phyloP scores from a whole-genome alignment of 2,113 vertebrate species.

The Corythaeola cristata region DNA sequence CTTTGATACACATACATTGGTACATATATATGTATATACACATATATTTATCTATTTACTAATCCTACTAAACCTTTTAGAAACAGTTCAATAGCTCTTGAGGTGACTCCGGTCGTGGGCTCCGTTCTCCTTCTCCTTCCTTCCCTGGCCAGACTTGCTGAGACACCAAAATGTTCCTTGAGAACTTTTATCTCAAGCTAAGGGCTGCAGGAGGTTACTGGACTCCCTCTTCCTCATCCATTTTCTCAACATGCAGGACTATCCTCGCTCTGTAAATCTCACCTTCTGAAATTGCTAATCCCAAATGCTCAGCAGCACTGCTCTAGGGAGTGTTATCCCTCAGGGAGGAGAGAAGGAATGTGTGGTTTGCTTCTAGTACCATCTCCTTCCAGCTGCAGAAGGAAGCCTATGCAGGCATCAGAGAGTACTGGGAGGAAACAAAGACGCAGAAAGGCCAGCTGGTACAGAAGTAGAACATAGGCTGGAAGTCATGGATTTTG shows the following conservation, averaged over 20 bases:
- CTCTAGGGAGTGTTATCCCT: background rate
- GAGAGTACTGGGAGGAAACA: background rate
- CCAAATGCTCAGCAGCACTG: background rate
- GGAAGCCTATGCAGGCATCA: background rate
- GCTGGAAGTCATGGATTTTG: background rate
- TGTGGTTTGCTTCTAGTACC: background rate
- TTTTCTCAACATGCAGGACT: background rate
- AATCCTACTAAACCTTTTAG: background rate
- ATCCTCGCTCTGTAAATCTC: background rate
- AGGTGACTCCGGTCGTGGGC: background rate
- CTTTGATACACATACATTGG: too few relatives aligned
- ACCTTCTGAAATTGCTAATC: background rate
- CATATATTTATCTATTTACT: background rate
- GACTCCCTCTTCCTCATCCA: background rate
- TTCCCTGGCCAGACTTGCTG: background rate
- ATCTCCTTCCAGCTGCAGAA: background rate
- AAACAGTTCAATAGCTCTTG: background rate
- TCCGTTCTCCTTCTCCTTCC: background rate
- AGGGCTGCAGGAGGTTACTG: background rate
- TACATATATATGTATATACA: too few relatives aligned
- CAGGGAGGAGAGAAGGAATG: background rate
- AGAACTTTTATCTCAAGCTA: background rate
- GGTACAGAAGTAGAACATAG: background rate
- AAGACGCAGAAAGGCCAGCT: background rate
- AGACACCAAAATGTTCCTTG: background rate